A percentile compares a stretch with the other conserved stretches of the same genome.
Conservation (phyloP, 2,888 invertebrate genomes). For the Limulus polyphemus region DNA sequence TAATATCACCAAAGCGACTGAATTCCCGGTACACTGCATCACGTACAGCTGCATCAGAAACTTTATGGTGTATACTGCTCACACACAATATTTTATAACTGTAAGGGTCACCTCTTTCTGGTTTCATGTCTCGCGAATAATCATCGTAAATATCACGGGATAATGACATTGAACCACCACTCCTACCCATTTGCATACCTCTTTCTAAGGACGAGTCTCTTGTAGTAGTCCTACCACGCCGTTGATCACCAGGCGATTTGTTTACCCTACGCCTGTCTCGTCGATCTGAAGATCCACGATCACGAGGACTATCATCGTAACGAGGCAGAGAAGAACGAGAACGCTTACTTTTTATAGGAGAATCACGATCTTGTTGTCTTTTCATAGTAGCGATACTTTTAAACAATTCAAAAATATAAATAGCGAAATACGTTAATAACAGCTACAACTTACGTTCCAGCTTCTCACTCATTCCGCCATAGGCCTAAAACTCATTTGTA, state of each 20-base stretch:
- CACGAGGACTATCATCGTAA: conserved; percentile 27
- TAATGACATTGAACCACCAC: conserved; percentile 14
- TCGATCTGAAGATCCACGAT: conserved; percentile 30
- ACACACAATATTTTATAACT: conserved; percentile 82
- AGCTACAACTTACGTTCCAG: too few species aligned
- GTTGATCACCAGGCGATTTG: conserved; percentile 34
- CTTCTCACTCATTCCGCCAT: too few species aligned
- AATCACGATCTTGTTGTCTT: conserved; percentile 35
- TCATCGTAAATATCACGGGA: conserved; percentile 25
- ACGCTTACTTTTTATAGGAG: conserved; percentile 34
- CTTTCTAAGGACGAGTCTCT: conserved; percentile 21
- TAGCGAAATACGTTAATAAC: too few species aligned
- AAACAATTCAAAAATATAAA: too few species aligned
- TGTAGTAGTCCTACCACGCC: conserved; percentile 28
- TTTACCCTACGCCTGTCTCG: conserved; percentile 29
- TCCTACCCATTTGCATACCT: conserved; percentile 17
- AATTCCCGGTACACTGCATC: conserved; percentile 87
- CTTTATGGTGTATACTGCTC: conserved; percentile 85
- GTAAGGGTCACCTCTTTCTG: conserved; percentile 43
- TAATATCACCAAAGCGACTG: conserved; percentile 79
- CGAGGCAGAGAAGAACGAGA: conserved; percentile 29
- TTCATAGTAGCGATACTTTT: conserved; percentile 28
- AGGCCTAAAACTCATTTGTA: too few species aligned
- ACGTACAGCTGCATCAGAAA: conserved; percentile 81
- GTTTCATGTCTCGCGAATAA: conserved; percentile 11